These are phyloP conservation scores for Toxotes jaculatrix DNA, from an alignment of 2,113 vertebrate genomes.

Conservation along the genomic window DNA sequence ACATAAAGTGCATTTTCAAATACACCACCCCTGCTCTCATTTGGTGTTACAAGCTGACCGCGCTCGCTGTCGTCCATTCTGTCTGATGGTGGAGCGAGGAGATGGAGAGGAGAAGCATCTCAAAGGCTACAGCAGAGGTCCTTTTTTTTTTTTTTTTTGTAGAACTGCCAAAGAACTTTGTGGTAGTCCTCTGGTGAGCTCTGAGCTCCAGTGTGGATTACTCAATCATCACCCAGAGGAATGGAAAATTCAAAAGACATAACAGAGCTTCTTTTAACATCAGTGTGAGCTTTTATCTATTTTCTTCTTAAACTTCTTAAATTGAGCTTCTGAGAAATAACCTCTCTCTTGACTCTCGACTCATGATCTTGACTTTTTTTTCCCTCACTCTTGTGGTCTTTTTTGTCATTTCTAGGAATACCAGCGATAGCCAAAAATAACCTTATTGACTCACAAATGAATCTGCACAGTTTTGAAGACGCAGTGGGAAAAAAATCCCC, in stretches of 20 bases:
- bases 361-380: neutral
- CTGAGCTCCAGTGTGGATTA: slow-evolving; percentile 33
- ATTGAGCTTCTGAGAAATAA: slow-evolving; percentile 27
- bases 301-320: slow-evolving; percentile 22
- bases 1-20: slow-evolving; percentile 57
- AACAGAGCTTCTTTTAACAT: slow-evolving; percentile 12
- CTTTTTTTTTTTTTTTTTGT: neutral
- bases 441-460: slow-evolving; percentile 16
- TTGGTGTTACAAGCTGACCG: slow-evolving; percentile 26
- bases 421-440: slow-evolving; percentile 23
- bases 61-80: neutral
- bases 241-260: slow-evolving; percentile 22
- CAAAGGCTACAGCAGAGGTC: neutral
- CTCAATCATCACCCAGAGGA: slow-evolving; percentile 20
- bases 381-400: neutral
- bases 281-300: slow-evolving; percentile 37
- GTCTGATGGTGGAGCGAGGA: neutral
- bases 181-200: neutral
- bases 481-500: neutral
- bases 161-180: slow-evolving; percentile 1
- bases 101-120: slow-evolving; percentile 1
- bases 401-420: neutral
- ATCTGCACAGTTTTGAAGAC: slow-evolving; percentile 2
- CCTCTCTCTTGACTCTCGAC: slow-evolving; percentile 15
- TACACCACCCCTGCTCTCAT: slow-evolving; percentile 20